Evolutionary conservation across 2,888 invertebrate species (phyloP).

Genomic region (Leptarthrus brevirostris): DNA sequence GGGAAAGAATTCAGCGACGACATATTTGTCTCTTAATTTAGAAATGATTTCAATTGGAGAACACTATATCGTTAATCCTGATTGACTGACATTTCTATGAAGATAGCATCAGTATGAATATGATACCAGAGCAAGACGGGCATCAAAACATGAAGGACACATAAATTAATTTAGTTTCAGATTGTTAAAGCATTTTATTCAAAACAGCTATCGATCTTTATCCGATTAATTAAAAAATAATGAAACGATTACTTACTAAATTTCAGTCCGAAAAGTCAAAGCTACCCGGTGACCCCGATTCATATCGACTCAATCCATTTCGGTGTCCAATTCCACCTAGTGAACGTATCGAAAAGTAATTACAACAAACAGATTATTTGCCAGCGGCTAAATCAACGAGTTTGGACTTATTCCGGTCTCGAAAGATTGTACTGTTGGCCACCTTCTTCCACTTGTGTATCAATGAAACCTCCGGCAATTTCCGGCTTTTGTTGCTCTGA

Average conservation of each 20-base stretch:
- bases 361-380: not conserved
- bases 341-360: not conserved
- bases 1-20: too few relatives aligned
- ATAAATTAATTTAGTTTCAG: too few relatives aligned
- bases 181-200: too few relatives aligned
- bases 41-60: too few relatives aligned
- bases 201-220: too few relatives aligned
- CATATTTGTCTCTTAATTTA: too few relatives aligned
- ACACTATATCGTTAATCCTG: too few relatives aligned
- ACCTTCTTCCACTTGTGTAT: slow-evolving; percentile 18
- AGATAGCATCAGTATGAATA: too few relatives aligned
- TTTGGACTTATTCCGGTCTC: not conserved
- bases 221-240: too few relatives aligned
- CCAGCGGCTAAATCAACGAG: not conserved
- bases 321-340: not conserved
- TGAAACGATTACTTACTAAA: not conserved
- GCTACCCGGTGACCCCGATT: not conserved
- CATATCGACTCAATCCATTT: not conserved
- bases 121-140: too few relatives aligned
- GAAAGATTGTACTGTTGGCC: not conserved
- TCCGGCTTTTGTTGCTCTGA: slow-evolving; percentile 21
- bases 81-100: too few relatives aligned
- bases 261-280: not conserved
- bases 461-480: slow-evolving; percentile 6
- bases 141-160: too few relatives aligned